Base-by-base conservation (phyloP, 2,797 vertebrate genomes). In the Dipus sagitta region DNA sequence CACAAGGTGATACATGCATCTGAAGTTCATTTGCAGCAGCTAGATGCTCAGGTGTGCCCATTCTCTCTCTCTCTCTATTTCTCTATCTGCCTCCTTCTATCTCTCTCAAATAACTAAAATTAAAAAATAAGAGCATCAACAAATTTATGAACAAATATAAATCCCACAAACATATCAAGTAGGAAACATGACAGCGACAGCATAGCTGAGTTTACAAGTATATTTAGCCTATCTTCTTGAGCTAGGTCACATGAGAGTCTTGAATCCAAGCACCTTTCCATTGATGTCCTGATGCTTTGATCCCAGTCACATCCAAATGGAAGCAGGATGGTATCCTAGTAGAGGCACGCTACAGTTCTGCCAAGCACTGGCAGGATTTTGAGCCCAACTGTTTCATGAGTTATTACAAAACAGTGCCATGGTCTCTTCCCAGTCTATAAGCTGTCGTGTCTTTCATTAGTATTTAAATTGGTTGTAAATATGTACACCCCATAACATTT, bases 401-500 rank as follows among this genome's bases (percentile, higher is more conserved):
- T 84, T 65, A 52, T 28, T 54, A 3, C 42, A 90, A 88, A 94
- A 92, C 34, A 70, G 28, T 42, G 34, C n/a, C 68, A 54, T 80
- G 26, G 32, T 71, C 60, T 92, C 68, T 88, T 78, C 70, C 28
- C 10, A 30, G 38, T 86, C 54, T 83, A 32, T 13, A 64, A 67
- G 71, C 90, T 38, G 14, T 3, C 26, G 6, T 47, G 26, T 58
- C 58, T 86, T 93, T 90, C 78, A 87, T 90, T 94, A 91, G 78
- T 90, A 92, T 88, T 96, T 96, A 95, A 95, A 92, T 92, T 79
- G 88, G 15, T 80, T 86, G 84, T 93, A 92, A 82, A 96, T 84
- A 91, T 71, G 75, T 67, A 42, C 42, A 42, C 93, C 96, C 86
- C 85, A 95, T 20, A 96, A 3, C 58, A 95, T 85, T 93, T 84